phyloP scores from a whole-genome alignment of 2,888 invertebrate species.

The Xestoiulus laeticollis region DNA sequence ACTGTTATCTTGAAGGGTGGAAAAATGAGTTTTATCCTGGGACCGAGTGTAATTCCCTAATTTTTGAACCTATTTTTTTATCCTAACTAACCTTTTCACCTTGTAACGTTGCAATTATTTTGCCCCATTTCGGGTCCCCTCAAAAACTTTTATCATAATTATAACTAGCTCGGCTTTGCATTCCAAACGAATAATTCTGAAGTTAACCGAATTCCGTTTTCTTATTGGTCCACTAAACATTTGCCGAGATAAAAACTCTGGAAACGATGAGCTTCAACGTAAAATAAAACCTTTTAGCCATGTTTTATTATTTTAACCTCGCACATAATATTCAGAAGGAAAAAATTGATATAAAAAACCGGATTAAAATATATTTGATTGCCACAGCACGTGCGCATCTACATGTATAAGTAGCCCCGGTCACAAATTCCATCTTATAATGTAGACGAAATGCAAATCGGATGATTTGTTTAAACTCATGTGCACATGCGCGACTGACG shows the following conservation, averaged over 20 bases:
- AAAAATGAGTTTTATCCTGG: background rate
- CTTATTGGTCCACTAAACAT: background rate
- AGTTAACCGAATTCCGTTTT: background rate
- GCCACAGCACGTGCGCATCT: background rate
- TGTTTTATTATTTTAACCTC: background rate
- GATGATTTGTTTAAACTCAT: too few relatives aligned
- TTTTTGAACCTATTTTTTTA: background rate
- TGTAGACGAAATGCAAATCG: too few relatives aligned
- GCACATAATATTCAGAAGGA: background rate
- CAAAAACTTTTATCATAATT: background rate
- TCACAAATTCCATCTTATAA: too few relatives aligned
- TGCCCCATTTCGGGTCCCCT: background rate
- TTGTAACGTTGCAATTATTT: background rate
- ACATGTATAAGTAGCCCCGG: too few relatives aligned
- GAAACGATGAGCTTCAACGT: background rate
- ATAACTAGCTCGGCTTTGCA: background rate
- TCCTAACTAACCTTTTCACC: background rate
- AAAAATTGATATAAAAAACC: too few relatives aligned
- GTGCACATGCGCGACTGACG: too few relatives aligned
- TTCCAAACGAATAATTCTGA: background rate
- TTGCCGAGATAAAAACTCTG: background rate
- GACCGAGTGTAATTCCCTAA: background rate
- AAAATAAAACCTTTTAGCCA: background rate
- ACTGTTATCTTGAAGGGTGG: background rate
- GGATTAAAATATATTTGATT: background rate